Evolutionary conservation across 2,888 invertebrate species (phyloP), one percentile per base, ranked within the genome.

Genomic region (Folsomia candida): DNA sequence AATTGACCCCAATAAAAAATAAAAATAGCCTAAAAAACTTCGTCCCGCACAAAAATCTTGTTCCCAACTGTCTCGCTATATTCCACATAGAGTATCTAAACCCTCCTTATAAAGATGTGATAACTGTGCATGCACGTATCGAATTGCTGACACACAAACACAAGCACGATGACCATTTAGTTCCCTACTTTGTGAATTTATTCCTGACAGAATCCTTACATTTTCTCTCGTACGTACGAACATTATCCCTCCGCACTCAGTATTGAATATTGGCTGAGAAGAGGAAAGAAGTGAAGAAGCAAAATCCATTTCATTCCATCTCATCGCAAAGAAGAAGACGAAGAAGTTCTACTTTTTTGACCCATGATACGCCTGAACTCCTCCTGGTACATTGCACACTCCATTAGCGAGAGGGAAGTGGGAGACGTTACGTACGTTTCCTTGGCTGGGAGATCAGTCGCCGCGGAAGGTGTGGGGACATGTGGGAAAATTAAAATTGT

Each of bases 331-430:
- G 14, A 37, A 4, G 14, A 14, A 37, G 37, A 37, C 4, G 37
- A 37, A 37, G 4, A 28, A 62, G 62, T 62, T 29, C 62, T 26
- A 62, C 62, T 62, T 62, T 57, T 62, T 37, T 37, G 37, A 37
- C 37, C 37, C 37, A 37, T 37, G 37, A 37, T 37, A 37, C 37
- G 37, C 6, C 37, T 37, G 37, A 62, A 62, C 29, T 62, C 62
- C 20, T 59, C 37, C 37, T 37, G 37, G 37, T 59, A 22, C 29
- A 62, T 62, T 62, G 62, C 28, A 28, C 62, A 62, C 25, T 62
- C 62, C 62, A 62, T 62, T 62, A 62, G 62, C 22, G 22, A 28
- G 27, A 59, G 25, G 26, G 59, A 26, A 6, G 22, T 59, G 22
- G 59, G 14, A 37, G 37, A 37, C 37, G 37, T 4, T n/a, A n/a